Evolutionary conservation across 2,797 vertebrate species (phyloP).

Genomic region (Trachops cirrhosus): DNA sequence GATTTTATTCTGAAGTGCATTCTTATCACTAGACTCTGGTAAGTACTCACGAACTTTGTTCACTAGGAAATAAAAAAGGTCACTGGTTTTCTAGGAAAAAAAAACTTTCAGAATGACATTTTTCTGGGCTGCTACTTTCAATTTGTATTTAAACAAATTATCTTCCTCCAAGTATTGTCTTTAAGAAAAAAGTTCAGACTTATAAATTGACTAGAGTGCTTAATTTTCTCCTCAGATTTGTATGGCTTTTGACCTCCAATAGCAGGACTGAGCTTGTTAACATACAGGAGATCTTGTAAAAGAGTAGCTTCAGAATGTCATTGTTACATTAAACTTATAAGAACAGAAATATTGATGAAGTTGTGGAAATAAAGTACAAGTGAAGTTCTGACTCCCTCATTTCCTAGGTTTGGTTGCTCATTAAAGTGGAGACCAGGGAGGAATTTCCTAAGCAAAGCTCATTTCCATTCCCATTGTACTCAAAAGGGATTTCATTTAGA

Average conservation of each 20-base stretch:
- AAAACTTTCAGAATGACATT: constrained; percentile 77
- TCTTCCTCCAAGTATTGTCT: constrained; percentile 78
- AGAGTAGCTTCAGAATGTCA: constrained; percentile 78
- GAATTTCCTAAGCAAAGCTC: constrained; percentile 31
- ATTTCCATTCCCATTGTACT: constrained; percentile 23
- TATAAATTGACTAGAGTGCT: constrained; percentile 86
- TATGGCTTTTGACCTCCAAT: not conserved
- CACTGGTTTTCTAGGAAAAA: constrained; percentile 88
- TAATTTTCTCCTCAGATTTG: constrained; percentile 85
- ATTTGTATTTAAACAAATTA: constrained; percentile 84
- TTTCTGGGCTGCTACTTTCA: constrained; percentile 82
- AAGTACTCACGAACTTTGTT: constrained; percentile 84
- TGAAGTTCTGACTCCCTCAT: constrained; percentile 84
- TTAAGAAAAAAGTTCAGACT: constrained; percentile 85
- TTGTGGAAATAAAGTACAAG: constrained; percentile 84
- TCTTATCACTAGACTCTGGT: constrained; percentile 65
- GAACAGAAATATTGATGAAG: constrained; percentile 85
- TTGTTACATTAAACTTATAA: constrained; percentile 89
- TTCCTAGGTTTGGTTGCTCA: constrained; percentile 41
- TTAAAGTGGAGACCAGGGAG: not conserved
- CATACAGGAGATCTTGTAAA: not conserved
- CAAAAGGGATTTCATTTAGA: constrained; percentile 10
- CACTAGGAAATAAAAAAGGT: constrained; percentile 85
- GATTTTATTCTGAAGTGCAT: constrained; percentile 51
- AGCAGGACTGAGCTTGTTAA: not conserved